Evolutionary conservation across 2,888 invertebrate species (phyloP).

Genomic region (Aphodius sticticus): DNA sequence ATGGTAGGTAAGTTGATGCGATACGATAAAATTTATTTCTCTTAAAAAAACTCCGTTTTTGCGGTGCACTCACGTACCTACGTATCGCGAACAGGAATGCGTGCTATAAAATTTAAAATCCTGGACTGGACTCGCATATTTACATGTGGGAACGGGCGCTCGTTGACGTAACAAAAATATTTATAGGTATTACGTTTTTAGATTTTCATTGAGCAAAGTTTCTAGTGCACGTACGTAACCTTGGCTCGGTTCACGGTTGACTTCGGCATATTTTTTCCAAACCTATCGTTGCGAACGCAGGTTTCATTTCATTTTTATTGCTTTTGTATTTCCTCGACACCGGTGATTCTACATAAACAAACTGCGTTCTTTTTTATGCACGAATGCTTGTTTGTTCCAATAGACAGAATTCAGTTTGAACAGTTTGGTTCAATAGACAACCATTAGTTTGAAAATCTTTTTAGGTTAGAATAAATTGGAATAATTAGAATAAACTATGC

Average conservation of each 20-base stretch:
- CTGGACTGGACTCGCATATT: neutral
- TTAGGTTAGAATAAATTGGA: too few relatives aligned
- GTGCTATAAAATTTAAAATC: neutral
- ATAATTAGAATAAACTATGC: too few relatives aligned
- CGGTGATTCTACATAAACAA: neutral
- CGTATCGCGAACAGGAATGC: neutral
- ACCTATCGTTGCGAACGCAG: neutral
- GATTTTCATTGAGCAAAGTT: conserved; percentile 34
- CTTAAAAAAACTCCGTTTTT: too few relatives aligned
- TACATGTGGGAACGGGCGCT: conserved; percentile 16
- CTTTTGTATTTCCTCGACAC: neutral
- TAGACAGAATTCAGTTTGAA: too few relatives aligned
- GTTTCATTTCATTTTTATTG: neutral
- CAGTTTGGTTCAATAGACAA: too few relatives aligned
- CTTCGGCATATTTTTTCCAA: conserved; percentile 1
- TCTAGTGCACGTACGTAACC: conserved; percentile 37
- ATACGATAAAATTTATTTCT: too few relatives aligned
- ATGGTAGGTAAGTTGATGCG: too few relatives aligned
- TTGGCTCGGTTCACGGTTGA: conserved; percentile 38
- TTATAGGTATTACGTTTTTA: conserved; percentile 40
- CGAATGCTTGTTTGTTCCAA: too few relatives aligned
- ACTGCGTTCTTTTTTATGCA: neutral
- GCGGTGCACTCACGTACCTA: neutral
- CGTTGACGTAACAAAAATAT: conserved; percentile 38
- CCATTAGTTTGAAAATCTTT: too few relatives aligned